Conservation (phyloP, 37 sponge, comb jelly and placozoan species). For the Halichondria panicea region DNA sequence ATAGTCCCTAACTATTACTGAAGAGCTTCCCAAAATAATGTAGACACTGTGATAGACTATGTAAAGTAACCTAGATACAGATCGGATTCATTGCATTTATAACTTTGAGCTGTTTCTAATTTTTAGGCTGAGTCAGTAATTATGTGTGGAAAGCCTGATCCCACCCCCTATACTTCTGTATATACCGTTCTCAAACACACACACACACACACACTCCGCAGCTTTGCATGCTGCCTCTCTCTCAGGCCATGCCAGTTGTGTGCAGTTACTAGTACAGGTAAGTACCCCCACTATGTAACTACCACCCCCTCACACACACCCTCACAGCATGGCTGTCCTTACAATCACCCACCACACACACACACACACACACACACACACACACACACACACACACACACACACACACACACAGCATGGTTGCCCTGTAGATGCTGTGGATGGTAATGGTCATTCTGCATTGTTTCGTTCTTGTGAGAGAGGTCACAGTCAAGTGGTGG, state of each 20-base stretch:
- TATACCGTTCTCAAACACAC: background rate
- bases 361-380: no score
- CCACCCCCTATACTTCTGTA: conserved; percentile 12
- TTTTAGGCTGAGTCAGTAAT: background rate
- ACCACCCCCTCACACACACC: background rate
- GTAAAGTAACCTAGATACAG: background rate
- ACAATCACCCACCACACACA: no score
- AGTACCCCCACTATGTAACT: background rate
- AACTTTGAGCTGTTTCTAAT: background rate
- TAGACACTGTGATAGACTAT: no score
- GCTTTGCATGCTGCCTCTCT: conserved; percentile 87
- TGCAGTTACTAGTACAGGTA: conserved; percentile 79
- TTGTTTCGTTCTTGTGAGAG: conserved; percentile 87
- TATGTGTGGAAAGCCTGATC: no score
- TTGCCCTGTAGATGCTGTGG: conserved; percentile 65
- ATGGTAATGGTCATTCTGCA: conserved; percentile 76
- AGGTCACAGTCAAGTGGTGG: conserved; percentile 77
- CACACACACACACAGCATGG: conserved; percentile 36
- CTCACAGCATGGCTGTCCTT: no score
- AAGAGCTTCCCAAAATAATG: no score
- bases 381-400: background rate
- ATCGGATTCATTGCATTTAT: background rate
- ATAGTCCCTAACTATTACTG: no score
- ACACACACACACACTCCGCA: conserved; percentile 7
- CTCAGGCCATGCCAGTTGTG: conserved; percentile 69